A percentile compares a stretch with the other conserved stretches of the same genome.
phyloP scores from a whole-genome alignment of 92 coral and sea anemone genomes.

The Parazoanthus atlanticus region DNA sequence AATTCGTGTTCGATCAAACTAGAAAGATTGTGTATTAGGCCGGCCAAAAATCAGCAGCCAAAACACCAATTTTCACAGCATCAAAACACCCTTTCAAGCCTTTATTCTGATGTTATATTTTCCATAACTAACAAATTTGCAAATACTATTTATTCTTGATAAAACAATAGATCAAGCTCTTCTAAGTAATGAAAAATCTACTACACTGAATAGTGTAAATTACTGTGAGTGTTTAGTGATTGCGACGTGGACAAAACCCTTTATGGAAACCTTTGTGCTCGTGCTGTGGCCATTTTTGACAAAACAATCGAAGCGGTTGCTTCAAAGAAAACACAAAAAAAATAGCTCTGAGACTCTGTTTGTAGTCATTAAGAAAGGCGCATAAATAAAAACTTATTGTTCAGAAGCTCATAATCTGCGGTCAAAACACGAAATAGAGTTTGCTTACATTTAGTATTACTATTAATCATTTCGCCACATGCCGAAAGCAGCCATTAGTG shows the following conservation, averaged over 20 bases:
- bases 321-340: slow-evolving; percentile 64
- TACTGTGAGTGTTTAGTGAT: slow-evolving; percentile 70
- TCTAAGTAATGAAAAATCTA: slow-evolving; percentile 82
- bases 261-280: slow-evolving; percentile 62
- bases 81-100: slow-evolving; percentile 52
- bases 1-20: background rate
- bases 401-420: slow-evolving; percentile 28
- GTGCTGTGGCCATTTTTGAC: slow-evolving; percentile 60
- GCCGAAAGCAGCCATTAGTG: slow-evolving; percentile 38
- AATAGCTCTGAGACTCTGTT: slow-evolving; percentile 54
- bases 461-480: slow-evolving; percentile 27
- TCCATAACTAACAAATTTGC: slow-evolving; percentile 70
- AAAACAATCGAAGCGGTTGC: slow-evolving; percentile 71
- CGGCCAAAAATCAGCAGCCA: slow-evolving; percentile 5
- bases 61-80: slow-evolving; percentile 43
- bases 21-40: background rate
- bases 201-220: slow-evolving; percentile 78
- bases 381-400: slow-evolving; percentile 40
- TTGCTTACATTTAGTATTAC: slow-evolving; percentile 30
- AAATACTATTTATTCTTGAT: slow-evolving; percentile 67
- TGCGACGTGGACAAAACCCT: slow-evolving; percentile 68
- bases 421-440: slow-evolving; percentile 32
- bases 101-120: slow-evolving; percentile 56
- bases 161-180: slow-evolving; percentile 60
- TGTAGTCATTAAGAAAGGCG: slow-evolving; percentile 52